Evolutionary conservation across 2,797 vertebrate species (phyloP).

Genomic region (Dermochelys coriacea): DNA sequence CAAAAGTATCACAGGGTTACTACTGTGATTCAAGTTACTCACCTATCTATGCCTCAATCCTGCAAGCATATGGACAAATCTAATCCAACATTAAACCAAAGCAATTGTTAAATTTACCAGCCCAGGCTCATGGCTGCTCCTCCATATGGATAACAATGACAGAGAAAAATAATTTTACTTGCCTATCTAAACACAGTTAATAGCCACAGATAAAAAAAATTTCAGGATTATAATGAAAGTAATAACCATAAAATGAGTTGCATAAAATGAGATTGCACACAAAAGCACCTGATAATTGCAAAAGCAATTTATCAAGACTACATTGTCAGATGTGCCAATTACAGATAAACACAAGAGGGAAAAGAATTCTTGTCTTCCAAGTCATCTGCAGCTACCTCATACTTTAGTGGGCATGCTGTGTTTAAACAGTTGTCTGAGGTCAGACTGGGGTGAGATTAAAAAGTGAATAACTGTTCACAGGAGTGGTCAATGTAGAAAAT

Average conservation of each 20-base stretch:
- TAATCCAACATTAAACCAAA: neutral
- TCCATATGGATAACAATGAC: neutral
- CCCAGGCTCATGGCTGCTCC: neutral
- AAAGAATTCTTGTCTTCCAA: slow-evolving; percentile 10
- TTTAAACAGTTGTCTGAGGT: neutral
- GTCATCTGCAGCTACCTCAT: neutral
- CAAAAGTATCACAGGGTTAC: neutral
- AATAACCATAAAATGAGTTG: neutral
- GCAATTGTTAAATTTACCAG: slow-evolving; percentile 4
- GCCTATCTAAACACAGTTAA: neutral
- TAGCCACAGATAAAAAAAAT: neutral
- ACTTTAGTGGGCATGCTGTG: neutral
- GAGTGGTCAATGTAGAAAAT: slow-evolving; percentile 24
- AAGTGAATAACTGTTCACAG: neutral
- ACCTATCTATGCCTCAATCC: neutral
- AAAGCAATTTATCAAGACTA: neutral
- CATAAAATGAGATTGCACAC: neutral
- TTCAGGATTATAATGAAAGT: neutral
- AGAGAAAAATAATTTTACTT: neutral
- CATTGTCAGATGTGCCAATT: neutral
- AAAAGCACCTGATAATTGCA: neutral
- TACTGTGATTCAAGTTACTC: neutral
- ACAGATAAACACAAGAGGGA: neutral
- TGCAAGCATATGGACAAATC: accelerated
- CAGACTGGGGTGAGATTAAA: neutral